Conservation (phyloP, 2,113 vertebrate species). For the Agapornis roseicollis region DNA sequence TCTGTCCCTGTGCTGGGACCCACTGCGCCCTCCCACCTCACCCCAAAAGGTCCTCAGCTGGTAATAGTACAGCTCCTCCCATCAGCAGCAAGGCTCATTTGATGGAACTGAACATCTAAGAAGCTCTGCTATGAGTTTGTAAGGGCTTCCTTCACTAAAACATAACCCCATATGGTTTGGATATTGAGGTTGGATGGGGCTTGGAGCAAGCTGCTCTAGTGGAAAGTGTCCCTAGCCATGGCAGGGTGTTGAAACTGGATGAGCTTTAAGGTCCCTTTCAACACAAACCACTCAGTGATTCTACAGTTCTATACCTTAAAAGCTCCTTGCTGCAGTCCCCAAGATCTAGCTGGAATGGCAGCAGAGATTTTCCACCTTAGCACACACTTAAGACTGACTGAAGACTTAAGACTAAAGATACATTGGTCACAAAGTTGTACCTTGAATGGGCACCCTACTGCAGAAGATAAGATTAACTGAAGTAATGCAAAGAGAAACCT, state of each 20-base stretch:
- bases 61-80: neutral
- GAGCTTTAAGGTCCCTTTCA: neutral
- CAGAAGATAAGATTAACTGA: neutral
- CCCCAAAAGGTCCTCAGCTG: neutral
- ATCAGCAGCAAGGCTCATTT: accelerated
- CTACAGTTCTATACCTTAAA: neutral
- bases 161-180: neutral
- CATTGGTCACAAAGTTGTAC: neutral
- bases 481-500: neutral
- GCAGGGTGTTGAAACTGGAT: neutral
- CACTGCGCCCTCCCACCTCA: neutral
- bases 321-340: neutral
- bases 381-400: too few relatives aligned
- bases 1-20: neutral
- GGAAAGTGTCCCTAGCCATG: too few relatives aligned
- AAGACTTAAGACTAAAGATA: neutral
- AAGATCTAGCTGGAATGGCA: neutral
- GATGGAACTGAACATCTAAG: neutral
- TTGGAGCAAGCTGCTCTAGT: neutral
- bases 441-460: accelerated
- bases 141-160: neutral
- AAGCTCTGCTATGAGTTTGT: neutral
- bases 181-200: neutral
- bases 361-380: neutral
- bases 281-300: neutral